A percentile compares a stretch with the other conserved stretches of the same genome.
These are phyloP conservation scores for Dolomedes plantarius DNA, from an alignment of 2,888 invertebrate species.

Conservation along the genomic window DNA sequence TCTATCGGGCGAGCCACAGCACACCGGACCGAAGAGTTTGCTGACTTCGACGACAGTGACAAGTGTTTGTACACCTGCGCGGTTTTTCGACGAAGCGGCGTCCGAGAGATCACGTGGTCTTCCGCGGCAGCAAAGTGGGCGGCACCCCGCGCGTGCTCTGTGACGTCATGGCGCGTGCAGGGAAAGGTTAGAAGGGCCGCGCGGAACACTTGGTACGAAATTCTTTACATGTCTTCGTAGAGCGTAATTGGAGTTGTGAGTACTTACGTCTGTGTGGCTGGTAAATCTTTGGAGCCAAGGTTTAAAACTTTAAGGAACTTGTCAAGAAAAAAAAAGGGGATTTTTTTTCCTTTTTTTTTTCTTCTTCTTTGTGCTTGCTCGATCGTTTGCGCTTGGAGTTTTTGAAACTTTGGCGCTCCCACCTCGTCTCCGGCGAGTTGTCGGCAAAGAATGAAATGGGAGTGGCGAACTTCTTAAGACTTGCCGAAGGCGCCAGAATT, in stretches of 20 bases:
- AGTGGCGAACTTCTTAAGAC: background rate
- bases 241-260: background rate
- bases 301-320: too few species aligned
- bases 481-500: background rate
- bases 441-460: background rate
- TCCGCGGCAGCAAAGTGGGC: background rate
- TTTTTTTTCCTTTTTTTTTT: too few species aligned
- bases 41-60: background rate
- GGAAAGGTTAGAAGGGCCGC: conserved; percentile 12
- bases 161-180: conserved; percentile 11
- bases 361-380: too few species aligned
- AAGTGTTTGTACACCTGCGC: conserved; percentile 13
- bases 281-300: background rate
- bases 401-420: background rate
- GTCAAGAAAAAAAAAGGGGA: too few species aligned
- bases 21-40: background rate
- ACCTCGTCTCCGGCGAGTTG: background rate
- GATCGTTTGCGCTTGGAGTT: too few species aligned
- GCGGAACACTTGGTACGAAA: background rate
- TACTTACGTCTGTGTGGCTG: background rate
- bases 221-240: background rate
- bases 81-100: conserved; percentile 4
- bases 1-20: background rate
- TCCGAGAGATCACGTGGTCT: background rate
- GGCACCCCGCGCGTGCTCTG: background rate